These are phyloP conservation scores for Tribolium freemani DNA, from an alignment of 2,888 invertebrate genomes.

Conservation along the genomic window DNA sequence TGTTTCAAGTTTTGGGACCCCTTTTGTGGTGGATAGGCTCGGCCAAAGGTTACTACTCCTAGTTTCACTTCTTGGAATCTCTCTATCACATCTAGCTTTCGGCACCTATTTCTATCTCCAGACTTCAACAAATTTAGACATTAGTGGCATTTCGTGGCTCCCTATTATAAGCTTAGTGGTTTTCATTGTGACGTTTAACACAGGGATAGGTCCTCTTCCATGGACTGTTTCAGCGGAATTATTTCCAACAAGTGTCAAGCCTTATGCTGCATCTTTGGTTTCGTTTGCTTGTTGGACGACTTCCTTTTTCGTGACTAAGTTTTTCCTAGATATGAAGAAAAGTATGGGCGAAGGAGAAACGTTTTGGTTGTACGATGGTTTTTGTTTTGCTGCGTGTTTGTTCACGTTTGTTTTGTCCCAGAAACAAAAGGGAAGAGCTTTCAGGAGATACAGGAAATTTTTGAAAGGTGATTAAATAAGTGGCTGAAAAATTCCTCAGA, in stretches of 20 bases:
- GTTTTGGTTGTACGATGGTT: constrained; percentile 79
- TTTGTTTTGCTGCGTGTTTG: constrained; percentile 74
- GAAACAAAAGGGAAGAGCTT: constrained; percentile 57
- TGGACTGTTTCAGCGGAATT: constrained; percentile 78
- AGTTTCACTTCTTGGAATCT: constrained; percentile 77
- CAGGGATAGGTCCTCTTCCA: constrained; percentile 75
- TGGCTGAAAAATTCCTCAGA: background rate
- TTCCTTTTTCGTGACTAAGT: constrained; percentile 81
- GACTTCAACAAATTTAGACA: constrained; percentile 70
- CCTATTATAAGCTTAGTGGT: constrained; percentile 80
- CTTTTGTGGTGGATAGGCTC: constrained; percentile 80
- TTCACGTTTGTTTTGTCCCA: constrained; percentile 70
- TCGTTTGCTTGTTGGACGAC: constrained; percentile 81
- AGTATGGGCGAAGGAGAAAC: constrained; percentile 74
- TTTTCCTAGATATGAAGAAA: constrained; percentile 72
- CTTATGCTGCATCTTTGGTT: constrained; percentile 79
- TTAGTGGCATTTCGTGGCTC: constrained; percentile 73
- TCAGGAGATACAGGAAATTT: constrained; percentile 52
- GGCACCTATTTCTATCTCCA: constrained; percentile 72
- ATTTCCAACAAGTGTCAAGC: constrained; percentile 82
- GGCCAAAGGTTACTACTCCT: constrained; percentile 81
- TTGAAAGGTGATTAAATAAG: constrained; percentile 11
- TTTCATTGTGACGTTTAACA: constrained; percentile 75
- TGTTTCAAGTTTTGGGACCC: constrained; percentile 78
- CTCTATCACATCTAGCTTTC: constrained; percentile 72